phyloP scores from a whole-genome alignment of 2,113 vertebrate species.

The Hemichromis elongatus region DNA sequence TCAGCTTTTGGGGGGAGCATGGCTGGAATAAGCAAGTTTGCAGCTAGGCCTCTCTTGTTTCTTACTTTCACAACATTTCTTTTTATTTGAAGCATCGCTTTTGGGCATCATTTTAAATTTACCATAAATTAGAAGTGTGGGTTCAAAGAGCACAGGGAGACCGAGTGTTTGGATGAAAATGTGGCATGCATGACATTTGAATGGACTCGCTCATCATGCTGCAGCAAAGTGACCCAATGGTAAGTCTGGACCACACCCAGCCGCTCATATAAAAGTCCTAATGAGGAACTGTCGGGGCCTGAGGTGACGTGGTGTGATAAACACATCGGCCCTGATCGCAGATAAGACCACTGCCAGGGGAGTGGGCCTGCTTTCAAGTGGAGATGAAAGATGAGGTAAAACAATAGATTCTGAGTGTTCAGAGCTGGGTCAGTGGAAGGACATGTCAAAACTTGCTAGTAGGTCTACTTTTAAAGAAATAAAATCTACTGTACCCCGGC shows the following conservation, averaged over 20 bases:
- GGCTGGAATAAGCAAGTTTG: neutral
- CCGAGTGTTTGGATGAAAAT: neutral
- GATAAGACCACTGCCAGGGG: conserved; percentile 17
- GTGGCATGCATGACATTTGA: neutral
- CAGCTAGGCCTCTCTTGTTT: neutral
- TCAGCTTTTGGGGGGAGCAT: neutral
- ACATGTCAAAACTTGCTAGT: neutral
- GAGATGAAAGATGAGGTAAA: conserved; percentile 33
- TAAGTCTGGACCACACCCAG: conserved; percentile 8
- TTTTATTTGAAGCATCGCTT: neutral
- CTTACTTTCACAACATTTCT: neutral
- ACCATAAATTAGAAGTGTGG: neutral
- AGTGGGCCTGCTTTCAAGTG: neutral
- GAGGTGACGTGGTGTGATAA: conserved; percentile 8
- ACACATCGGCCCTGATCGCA: neutral
- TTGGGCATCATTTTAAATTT: conserved; percentile 10
- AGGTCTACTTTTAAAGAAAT: neutral
- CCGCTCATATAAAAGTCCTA: neutral
- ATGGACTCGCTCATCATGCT: conserved; percentile 12
- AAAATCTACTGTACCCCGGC: neutral
- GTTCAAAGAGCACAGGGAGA: conserved; percentile 14
- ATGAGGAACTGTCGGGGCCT: conserved; percentile 10
- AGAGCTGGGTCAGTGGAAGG: neutral
- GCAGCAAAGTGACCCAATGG: neutral
- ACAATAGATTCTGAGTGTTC: neutral